phyloP scores from a whole-genome alignment of 1,140 invertebrate genomes.

The Heliconius hermathena region DNA sequence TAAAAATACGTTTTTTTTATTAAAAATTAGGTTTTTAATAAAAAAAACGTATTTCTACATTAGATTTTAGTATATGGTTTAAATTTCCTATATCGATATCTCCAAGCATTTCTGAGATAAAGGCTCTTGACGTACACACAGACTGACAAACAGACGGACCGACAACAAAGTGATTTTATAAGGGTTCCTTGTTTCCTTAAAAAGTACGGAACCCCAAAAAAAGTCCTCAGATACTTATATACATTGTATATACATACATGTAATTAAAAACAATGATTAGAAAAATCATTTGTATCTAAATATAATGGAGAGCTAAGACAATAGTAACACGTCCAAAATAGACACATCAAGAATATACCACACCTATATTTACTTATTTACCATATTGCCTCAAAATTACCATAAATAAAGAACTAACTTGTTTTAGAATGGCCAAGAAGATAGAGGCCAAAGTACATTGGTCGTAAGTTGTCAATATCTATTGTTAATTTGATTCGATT shows the following conservation, averaged over 20 bases:
- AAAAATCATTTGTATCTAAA: slow-evolving; percentile 23
- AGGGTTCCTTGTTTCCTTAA: too few species aligned
- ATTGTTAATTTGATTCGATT: slow-evolving; percentile 79
- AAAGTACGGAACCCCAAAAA: too few species aligned
- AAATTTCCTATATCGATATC: too few species aligned
- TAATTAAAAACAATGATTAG: slow-evolving; percentile 32
- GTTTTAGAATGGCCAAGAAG: slow-evolving; percentile 20
- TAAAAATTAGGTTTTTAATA: too few species aligned
- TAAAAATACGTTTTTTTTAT: too few species aligned
- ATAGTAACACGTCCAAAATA: slow-evolving; percentile 37
- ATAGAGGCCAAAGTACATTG: slow-evolving; percentile 47
- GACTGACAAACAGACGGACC: too few species aligned
- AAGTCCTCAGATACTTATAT: neutral
- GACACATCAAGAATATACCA: slow-evolving; percentile 50
- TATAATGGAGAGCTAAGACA: slow-evolving; percentile 26
- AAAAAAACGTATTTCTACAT: too few species aligned
- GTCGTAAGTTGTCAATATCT: slow-evolving; percentile 52
- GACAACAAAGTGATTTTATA: too few species aligned
- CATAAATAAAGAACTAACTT: slow-evolving; percentile 29
- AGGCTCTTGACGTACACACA: too few species aligned
- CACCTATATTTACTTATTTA: slow-evolving; percentile 48
- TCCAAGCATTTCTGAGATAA: too few species aligned
- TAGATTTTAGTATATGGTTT: too few species aligned
- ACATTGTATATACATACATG: neutral
- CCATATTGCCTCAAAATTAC: slow-evolving; percentile 38